Evolutionary conservation across 2,888 invertebrate species (phyloP), one percentile per base, ranked within the genome.

Genomic region (Ophioninae sp.): DNA sequence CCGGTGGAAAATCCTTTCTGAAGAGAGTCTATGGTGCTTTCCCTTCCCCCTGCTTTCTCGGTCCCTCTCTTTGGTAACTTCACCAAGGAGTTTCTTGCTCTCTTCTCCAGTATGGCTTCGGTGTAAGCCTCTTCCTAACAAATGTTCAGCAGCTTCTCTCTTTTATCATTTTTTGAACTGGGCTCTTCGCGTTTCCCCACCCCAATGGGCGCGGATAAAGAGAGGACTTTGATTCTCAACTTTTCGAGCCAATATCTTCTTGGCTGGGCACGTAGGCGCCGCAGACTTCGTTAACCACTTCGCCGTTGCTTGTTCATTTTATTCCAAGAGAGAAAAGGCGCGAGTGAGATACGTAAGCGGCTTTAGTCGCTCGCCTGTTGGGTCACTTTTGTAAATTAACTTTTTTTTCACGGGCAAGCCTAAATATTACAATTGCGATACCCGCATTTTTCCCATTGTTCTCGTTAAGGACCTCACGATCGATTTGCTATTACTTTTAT

Each of bases 141-240:
- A 67, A 64, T 41, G 72, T 72, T 72, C 64, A 65, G 84, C 68
- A 81, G 79, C 79, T 77, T 81, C 81, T 56, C 65, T 67, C 77
- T 39, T 65, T 75, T 65, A 61, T 74, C 50, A 73, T 67, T 74
- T 68, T 61, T 68, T 17, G 13, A 50, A 75, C 75, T 62, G 41
- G 10, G 10, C 10, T 13, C 57, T 20, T 56, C 21, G 56, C 21
- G 17, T 23, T 50, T 62, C 64, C 21, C 73, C 59, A 37, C 59
- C 20, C 30, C 21, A 61, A 61, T 50, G 37, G 30, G 21, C 21
- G 44, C 41, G n/a, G 37, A 37, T 13, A n/a, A 68, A 67, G 23
- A 10, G 30, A 44, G 73, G 6, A 17, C 67, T 73, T 73, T 50
- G 79, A 73, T 72, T 67, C 65, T 37, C 57, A 73, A 59, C 59